Base-by-base conservation (phyloP, 2,797 vertebrate genomes). In the Mormyrops attenuatus region DNA sequence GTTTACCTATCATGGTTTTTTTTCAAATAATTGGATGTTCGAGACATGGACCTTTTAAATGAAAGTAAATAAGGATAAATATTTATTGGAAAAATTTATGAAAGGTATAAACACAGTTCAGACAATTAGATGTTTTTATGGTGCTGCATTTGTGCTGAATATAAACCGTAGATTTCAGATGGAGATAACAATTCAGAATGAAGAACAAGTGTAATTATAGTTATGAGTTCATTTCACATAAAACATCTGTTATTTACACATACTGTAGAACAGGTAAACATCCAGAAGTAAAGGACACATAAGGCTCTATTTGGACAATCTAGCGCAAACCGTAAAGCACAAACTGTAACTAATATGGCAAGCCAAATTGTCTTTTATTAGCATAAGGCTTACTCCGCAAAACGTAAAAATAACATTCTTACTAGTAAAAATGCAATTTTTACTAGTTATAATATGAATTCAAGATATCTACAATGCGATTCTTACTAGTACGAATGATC, bases 41-140 rank as follows among this genome's bases (percentile, higher is more conserved):
- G 22, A 50, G 22, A 69, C 11, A 34, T 22, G 22, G 13, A 20
- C 49, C 26, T 11, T 13, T 50, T 73, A 73, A 50, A 85, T 85
- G 15, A 86, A 86, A 86, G 2, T 55, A 85, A 11, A 85, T 34
- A 89, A 92, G 90, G 88, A 92, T 92, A 95, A 95, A 96, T 95
- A 96, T 96, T 97, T 96, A 96, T 96, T 96, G 96, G 94, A 94
- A 96, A 96, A 96, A 95, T 94, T 95, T 95, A 60, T 60, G 57
- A 95, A 96, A 94, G 93, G 92, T 91, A 95, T 94, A 55, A 80
- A 92, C 95, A 96, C 92, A 93, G 95, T 95, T 96, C 92, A 95
- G 95, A 95, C 52, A 55, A 55, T 55, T 55, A 55, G 55, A n/a
- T 57, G 55, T n/a, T 57, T 7, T 57, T 57, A n/a, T 57, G 55